Evolutionary conservation across 2,797 vertebrate genomes (phyloP), one percentile per base, ranked within the genome.

Genomic region (Adelosebastes latens): DNA sequence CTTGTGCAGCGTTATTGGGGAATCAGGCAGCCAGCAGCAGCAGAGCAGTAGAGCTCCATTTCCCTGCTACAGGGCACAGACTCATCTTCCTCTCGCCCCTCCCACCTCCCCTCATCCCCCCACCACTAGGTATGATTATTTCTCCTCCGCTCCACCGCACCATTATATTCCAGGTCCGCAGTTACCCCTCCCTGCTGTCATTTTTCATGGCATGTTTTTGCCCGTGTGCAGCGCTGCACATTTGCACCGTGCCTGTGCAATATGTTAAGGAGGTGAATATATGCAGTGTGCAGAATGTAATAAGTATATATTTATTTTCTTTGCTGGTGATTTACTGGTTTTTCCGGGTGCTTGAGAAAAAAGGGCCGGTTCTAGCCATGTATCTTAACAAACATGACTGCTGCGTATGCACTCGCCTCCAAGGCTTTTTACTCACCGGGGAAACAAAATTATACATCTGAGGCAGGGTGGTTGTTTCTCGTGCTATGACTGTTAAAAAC

Each of bases 291-390:
- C 90, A 93, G 86, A 93, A 93, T 90, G 86, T 94, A 95, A 94
- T 95, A 95, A 94, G 94, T 94, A 92, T 94, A 93, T 93, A 94
- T 96, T 95, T 95, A 93, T 95, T 95, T 95, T 94, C 91, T 91
- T 91, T 93, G 86, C 86, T 89, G 86, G 88, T 95, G 94, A 95
- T 94, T 93, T 95, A 94, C 88, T 86, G 84, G 6, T 90, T 91
- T 91, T 93, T 88, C 82, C 66, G 55, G 80, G 80, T 92, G 91
- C 88, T 91, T 88, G 87, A 88, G 84, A 89, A 90, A 83, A 88
- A 91, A 83, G 20, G 78, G 83, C 85, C 71, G 55, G 81, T 86
- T 84, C 74, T 39, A 86, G 89, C 90, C 86, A 93, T 94, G 93
- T 92, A 90, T 94, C 93, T 93, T 94, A 92, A 93, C 91, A 90